phyloP scores from a whole-genome alignment of 2,113 vertebrate genomes.

The Octodon degus region DNA sequence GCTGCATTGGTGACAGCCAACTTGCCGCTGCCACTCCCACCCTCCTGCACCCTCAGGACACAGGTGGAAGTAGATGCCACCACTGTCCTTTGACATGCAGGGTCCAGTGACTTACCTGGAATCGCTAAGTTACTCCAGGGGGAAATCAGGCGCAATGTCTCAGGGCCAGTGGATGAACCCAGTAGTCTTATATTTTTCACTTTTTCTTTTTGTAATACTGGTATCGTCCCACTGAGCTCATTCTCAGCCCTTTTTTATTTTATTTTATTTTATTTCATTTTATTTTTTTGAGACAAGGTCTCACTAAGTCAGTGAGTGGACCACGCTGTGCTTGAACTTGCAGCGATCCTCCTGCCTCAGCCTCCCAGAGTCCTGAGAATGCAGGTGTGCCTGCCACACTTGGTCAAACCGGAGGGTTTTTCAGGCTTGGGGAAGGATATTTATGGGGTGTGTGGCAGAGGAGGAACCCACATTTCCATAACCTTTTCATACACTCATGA shows the following conservation, averaged over 20 bases:
- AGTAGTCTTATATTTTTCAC: not conserved
- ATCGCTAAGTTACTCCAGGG: not conserved
- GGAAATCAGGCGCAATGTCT: no score
- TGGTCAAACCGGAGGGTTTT: no score
- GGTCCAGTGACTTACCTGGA: not conserved
- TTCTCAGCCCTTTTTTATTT: not conserved
- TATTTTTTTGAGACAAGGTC: not conserved
- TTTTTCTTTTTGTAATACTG: not conserved
- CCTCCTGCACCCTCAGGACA: not conserved
- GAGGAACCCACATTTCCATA: rapidly evolving
- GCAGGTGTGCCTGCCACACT: not conserved
- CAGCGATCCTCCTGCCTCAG: not conserved
- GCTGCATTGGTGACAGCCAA: not conserved
- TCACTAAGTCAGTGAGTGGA: not conserved
- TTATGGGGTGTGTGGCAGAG: not conserved
- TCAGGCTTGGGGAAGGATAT: no score
- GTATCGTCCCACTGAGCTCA: not conserved
- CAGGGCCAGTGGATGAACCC: not conserved
- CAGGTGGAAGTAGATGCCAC: not conserved
- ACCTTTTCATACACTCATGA: rapidly evolving
- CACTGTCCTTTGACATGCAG: not conserved
- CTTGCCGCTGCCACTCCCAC: not conserved
- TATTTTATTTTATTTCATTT: not conserved
- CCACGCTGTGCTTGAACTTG: not conserved
- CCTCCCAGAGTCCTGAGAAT: not conserved